A percentile compares a stretch with the other conserved stretches of the same genome.
Evolutionary conservation across 2,113 vertebrate species (phyloP).

Genomic region (Rissa tridactyla): DNA sequence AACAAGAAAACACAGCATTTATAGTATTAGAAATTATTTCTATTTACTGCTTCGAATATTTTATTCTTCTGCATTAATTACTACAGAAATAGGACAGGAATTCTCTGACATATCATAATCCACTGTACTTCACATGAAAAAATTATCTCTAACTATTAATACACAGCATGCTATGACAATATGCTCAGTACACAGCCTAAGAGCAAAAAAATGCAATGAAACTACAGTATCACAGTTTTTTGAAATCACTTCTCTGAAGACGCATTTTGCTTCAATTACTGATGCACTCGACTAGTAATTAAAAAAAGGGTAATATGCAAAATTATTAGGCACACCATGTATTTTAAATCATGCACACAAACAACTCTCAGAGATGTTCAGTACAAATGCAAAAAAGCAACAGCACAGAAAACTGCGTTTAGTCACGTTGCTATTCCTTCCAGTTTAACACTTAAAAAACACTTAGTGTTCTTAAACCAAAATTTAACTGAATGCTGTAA

Average conservation of each 20-base stretch:
- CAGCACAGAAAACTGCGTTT: rapidly evolving
- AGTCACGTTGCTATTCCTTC: neutral
- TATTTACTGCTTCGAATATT: neutral
- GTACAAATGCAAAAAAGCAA: neutral
- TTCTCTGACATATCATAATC: neutral
- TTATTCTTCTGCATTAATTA: neutral
- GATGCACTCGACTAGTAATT: neutral
- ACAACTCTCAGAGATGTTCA: neutral
- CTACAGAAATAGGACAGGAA: neutral
- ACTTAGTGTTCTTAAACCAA: neutral
- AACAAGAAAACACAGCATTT: slow-evolving; percentile 21
- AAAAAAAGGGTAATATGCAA: neutral
- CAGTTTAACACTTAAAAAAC: neutral
- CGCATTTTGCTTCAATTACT: neutral
- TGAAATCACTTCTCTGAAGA: neutral
- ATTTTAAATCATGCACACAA: neutral
- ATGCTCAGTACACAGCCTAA: neutral
- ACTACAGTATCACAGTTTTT: neutral
- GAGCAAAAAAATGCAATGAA: neutral
- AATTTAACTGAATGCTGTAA: neutral
- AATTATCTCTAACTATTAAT: neutral
- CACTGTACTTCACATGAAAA: neutral
- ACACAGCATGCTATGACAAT: neutral
- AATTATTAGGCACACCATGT: neutral
- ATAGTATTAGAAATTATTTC: neutral